These are phyloP conservation scores for Zosterops lateralis DNA, from an alignment of 2,113 vertebrate genomes.

Conservation along the genomic window DNA sequence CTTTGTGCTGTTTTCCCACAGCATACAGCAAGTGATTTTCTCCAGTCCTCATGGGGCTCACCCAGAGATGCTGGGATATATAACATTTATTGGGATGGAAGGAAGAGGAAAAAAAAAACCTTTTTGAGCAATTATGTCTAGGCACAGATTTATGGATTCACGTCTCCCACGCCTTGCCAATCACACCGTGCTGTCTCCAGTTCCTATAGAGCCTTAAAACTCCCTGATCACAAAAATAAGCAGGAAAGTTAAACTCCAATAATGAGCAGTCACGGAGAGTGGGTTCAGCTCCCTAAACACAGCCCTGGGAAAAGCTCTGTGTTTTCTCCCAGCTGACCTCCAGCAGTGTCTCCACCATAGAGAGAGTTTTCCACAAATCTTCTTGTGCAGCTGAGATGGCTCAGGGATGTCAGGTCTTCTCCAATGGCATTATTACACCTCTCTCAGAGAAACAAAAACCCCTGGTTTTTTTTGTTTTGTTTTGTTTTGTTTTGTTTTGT, in stretches of 20 bases:
- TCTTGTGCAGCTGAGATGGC: not conserved
- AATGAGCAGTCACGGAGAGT: not conserved
- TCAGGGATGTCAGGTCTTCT: not conserved
- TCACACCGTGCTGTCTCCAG: not conserved
- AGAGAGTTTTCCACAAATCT: not conserved
- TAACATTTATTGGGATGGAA: not conserved
- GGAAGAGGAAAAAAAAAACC: not conserved
- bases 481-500: too few relatives aligned
- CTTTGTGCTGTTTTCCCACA: not conserved
- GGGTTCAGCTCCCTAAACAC: not conserved
- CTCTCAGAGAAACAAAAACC: not conserved
- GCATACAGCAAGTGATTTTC: not conserved
- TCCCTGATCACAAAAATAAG: slow-evolving; percentile 50
- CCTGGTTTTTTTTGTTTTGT: not conserved
- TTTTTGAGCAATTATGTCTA: not conserved
- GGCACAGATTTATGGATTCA: slow-evolving; percentile 40
- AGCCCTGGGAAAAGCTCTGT: not conserved
- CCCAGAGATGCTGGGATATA: not conserved
- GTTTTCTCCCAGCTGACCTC: not conserved
- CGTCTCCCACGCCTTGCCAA: slow-evolving; percentile 36
- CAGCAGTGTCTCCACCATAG: not conserved
- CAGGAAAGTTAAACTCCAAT: not conserved
- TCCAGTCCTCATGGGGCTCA: not conserved
- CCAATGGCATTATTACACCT: not conserved
- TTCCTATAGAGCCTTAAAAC: not conserved